Conservation (phyloP, 2,113 vertebrate species). For the Elgaria multicarinata region DNA sequence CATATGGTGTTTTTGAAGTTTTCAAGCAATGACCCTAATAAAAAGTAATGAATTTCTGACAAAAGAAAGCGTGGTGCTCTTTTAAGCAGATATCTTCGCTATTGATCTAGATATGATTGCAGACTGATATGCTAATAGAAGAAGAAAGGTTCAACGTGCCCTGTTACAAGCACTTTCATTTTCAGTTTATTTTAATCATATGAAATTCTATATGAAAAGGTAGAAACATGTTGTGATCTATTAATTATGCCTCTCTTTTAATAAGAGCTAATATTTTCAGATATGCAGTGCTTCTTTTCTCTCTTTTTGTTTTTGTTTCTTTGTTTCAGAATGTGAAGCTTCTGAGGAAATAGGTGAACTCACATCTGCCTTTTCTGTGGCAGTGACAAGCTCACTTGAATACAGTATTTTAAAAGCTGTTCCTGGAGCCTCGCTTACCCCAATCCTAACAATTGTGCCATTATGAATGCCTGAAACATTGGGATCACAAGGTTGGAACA, state of each 20-base stretch:
- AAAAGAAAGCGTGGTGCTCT: conserved; percentile 82
- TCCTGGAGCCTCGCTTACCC: not conserved
- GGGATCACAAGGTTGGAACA: not conserved
- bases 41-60: conserved; percentile 91
- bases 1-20: conserved; percentile 90
- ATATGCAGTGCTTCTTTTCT: conserved; percentile 58
- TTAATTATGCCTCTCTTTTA: conserved; percentile 71
- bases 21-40: conserved; percentile 88
- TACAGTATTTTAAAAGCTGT: not conserved
- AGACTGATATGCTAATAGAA: conserved; percentile 79
- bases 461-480: not conserved
- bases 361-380: conserved; percentile 28
- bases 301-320: conserved; percentile 12
- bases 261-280: conserved; percentile 67
- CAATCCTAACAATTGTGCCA: not conserved
- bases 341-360: conserved; percentile 48
- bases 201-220: conserved; percentile 76
- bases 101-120: conserved; percentile 83
- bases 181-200: conserved; percentile 76
- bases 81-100: conserved; percentile 81
- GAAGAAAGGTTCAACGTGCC: conserved; percentile 73
- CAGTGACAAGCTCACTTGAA: conserved; percentile 12
- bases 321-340: conserved; percentile 53
- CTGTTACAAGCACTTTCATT: conserved; percentile 76
- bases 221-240: conserved; percentile 73